Evolutionary conservation across 2,113 vertebrate genomes (phyloP).

Genomic region (Bombycilla garrulus): DNA sequence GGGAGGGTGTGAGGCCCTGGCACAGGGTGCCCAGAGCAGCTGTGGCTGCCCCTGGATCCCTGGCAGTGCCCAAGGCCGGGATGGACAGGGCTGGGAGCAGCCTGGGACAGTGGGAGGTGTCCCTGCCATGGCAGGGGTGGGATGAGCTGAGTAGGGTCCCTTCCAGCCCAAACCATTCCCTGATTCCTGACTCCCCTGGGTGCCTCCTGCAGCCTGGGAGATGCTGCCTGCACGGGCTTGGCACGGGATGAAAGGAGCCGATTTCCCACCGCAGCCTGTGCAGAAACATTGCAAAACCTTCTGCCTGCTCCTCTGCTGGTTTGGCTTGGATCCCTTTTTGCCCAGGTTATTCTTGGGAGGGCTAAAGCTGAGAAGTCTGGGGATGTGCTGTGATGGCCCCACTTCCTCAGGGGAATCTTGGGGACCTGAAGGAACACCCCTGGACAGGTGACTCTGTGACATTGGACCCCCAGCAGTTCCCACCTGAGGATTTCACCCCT

Average conservation of each 20-base stretch:
- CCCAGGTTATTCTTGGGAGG: background rate
- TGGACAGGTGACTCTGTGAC: rapidly evolving
- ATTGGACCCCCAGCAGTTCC: background rate
- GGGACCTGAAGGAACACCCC: background rate
- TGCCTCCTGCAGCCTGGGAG: background rate
- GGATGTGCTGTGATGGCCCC: background rate
- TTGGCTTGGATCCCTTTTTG: background rate
- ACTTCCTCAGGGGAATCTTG: too few species aligned
- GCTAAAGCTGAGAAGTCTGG: background rate
- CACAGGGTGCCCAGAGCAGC: background rate
- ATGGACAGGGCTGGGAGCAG: background rate
- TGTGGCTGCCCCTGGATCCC: background rate
- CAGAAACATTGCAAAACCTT: background rate
- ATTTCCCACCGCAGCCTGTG: background rate
- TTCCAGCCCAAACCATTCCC: background rate
- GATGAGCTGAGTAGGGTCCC: background rate
- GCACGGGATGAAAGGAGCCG: background rate
- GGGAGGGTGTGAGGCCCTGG: background rate
- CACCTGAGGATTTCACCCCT: rapidly evolving
- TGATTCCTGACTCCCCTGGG: background rate
- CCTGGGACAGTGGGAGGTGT: background rate
- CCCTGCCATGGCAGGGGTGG: background rate
- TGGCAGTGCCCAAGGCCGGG: background rate
- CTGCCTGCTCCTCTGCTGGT: background rate
- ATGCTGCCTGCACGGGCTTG: background rate